Evolutionary conservation across 2,113 vertebrate genomes (phyloP).

Genomic region (Gorsachius goisagi): DNA sequence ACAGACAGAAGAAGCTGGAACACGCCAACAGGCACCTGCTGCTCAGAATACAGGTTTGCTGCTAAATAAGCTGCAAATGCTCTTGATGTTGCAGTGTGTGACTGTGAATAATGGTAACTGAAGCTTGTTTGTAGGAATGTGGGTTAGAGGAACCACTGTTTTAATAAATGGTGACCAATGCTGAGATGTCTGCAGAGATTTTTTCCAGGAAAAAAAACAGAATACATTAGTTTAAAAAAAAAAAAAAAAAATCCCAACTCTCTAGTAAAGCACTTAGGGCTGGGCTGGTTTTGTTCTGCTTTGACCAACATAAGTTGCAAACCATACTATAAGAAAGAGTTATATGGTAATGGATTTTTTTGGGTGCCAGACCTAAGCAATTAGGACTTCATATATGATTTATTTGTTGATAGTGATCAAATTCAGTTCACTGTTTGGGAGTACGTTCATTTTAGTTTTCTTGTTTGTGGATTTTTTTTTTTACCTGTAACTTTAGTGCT

Average conservation of each 20-base stretch:
- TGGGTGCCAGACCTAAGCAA: not conserved
- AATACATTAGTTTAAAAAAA: not conserved
- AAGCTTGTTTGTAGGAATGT: not conserved
- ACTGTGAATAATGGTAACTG: not conserved
- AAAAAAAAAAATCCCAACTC: not conserved
- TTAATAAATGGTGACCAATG: not conserved
- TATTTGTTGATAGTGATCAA: not conserved
- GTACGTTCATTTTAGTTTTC: not conserved
- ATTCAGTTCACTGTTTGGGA: not conserved
- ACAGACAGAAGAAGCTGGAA: constrained; percentile 93
- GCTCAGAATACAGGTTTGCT: constrained; percentile 91
- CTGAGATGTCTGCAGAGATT: not conserved
- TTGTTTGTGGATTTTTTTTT: not conserved
- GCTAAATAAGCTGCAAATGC: not conserved
- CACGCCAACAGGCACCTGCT: constrained; percentile 92
- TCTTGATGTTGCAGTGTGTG: not conserved
- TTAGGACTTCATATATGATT: not conserved
- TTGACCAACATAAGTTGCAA: accelerated
- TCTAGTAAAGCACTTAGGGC: not conserved
- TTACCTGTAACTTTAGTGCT: not conserved
- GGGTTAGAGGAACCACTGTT: accelerated
- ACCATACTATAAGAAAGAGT: not conserved
- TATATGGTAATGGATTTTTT: not conserved
- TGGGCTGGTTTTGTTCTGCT: not conserved
- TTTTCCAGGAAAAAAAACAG: not conserved